These are phyloP conservation scores for Argyresthia goedartella DNA, from an alignment of 2,888 invertebrate species.

Conservation along the genomic window DNA sequence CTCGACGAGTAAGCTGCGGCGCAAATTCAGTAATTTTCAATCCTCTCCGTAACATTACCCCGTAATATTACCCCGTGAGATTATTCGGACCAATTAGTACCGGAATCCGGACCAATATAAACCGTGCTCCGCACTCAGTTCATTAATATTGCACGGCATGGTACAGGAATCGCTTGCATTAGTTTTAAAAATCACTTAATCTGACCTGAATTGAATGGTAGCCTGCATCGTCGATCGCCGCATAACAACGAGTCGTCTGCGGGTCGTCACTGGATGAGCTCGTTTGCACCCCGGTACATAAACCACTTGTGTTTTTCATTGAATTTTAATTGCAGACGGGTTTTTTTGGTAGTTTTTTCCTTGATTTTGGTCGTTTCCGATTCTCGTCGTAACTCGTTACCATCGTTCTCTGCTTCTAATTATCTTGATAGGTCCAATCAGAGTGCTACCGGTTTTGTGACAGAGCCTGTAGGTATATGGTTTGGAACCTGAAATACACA, in stretches of 20 bases:
- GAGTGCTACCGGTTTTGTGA: not conserved
- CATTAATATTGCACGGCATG: slow-evolving; percentile 49
- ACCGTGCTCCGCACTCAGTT: slow-evolving; percentile 30
- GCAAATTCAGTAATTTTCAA: slow-evolving; percentile 1
- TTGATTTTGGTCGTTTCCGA: too few relatives aligned
- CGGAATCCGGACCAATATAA: slow-evolving; percentile 15
- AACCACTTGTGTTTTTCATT: slow-evolving; percentile 1
- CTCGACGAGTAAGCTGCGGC: not conserved
- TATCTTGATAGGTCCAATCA: not conserved
- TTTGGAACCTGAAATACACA: too few relatives aligned
- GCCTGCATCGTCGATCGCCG: slow-evolving; percentile 59
- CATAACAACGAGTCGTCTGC: slow-evolving; percentile 31
- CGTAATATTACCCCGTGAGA: not conserved
- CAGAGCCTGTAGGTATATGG: too few relatives aligned
- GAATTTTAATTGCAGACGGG: slow-evolving; percentile 3
- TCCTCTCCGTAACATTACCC: not conserved
- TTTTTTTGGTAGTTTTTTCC: not conserved
- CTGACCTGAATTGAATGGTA: slow-evolving; percentile 60
- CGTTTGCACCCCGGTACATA: slow-evolving; percentile 5
- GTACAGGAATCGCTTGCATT: slow-evolving; percentile 56
- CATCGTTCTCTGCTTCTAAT: too few relatives aligned
- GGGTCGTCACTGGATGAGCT: slow-evolving; percentile 15
- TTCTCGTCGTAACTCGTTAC: too few relatives aligned
- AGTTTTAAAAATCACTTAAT: slow-evolving; percentile 66
- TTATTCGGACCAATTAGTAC: slow-evolving; percentile 4